phyloP scores from a whole-genome alignment of 2,797 vertebrate species.

The Xenentodon cancila region DNA sequence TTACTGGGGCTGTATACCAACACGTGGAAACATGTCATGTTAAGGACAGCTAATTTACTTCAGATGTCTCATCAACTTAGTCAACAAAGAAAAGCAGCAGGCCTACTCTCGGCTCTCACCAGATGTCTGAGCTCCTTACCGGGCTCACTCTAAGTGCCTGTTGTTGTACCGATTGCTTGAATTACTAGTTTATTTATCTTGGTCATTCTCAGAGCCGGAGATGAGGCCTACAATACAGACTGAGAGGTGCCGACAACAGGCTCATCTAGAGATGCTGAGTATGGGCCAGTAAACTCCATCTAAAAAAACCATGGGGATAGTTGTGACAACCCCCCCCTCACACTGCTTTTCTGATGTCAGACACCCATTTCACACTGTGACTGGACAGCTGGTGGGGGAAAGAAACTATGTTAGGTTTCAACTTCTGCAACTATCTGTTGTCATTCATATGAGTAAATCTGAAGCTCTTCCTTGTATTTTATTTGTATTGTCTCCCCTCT shows the following conservation, averaged over 20 bases:
- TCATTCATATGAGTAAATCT: too few relatives aligned
- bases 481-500: too few relatives aligned
- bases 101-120: not conserved
- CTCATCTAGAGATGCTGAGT: too few relatives aligned
- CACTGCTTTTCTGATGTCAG: not conserved
- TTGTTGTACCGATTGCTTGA: not conserved
- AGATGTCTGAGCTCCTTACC: not conserved
- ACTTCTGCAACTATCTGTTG: not conserved
- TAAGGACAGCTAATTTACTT: conserved; percentile 58
- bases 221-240: not conserved
- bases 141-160: not conserved
- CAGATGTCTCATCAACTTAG: conserved; percentile 5
- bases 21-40: conserved; percentile 65
- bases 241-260: not conserved
- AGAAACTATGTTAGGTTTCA: conserved; percentile 1
- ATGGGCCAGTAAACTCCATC: too few relatives aligned
- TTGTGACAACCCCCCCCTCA: not conserved
- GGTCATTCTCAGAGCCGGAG: not conserved
- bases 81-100: conserved; percentile 4
- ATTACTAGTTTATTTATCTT: conserved; percentile 4
- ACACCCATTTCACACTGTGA: not conserved
- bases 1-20: conserved; percentile 77
- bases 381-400: not conserved
- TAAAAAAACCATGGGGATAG: too few relatives aligned
- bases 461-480: too few relatives aligned